phyloP scores from a whole-genome alignment of 2,888 invertebrate species.

The Lumbricus terrestris region DNA sequence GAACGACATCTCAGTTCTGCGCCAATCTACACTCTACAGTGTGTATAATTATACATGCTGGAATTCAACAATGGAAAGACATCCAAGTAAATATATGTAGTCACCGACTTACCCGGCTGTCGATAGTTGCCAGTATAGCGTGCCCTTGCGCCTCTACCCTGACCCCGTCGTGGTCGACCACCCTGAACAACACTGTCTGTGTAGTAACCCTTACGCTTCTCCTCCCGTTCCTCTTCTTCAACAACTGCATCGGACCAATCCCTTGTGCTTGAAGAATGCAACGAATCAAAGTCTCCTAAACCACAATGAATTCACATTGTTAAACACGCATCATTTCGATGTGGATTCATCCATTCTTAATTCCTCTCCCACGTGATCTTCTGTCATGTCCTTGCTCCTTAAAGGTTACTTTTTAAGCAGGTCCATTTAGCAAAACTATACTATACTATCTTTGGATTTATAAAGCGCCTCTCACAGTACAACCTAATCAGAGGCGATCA shows the following conservation, averaged over 20 bases:
- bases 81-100: not conserved
- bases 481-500: too few species aligned
- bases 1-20: too few species aligned
- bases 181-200: constrained; percentile 50
- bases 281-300: constrained; percentile 6
- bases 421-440: not conserved
- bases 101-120: not conserved
- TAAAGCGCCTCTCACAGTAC: too few species aligned
- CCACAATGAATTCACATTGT: not conserved
- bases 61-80: not conserved
- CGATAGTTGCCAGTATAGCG: constrained; percentile 6
- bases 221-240: constrained; percentile 46
- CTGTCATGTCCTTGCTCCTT: not conserved
- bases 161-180: constrained; percentile 48
- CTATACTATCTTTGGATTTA: too few species aligned
- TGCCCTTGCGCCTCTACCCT: constrained; percentile 17
- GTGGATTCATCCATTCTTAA: not conserved
- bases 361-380: too few species aligned
- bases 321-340: not conserved
- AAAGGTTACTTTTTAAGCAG: not conserved
- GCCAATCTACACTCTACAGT: too few species aligned
- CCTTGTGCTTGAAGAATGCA: constrained; percentile 35
- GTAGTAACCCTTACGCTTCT: constrained; percentile 46
- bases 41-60: not conserved
- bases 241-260: constrained; percentile 54